phyloP scores from a whole-genome alignment of 2,113 vertebrate species.

The Nibea coibor region DNA sequence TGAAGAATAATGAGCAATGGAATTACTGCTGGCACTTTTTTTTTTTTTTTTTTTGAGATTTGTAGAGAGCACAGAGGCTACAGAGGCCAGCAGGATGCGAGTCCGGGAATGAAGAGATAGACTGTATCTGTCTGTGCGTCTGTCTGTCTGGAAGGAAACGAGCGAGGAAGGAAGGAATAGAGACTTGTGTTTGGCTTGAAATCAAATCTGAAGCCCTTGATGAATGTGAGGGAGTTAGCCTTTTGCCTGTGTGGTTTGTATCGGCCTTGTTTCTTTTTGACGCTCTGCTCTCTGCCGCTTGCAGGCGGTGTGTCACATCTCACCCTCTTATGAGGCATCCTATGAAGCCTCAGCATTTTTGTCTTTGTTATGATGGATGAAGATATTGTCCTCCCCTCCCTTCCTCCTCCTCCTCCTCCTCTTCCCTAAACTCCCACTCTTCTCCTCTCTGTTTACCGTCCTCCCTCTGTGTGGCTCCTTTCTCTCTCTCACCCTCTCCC shows the following conservation, averaged over 20 bases:
- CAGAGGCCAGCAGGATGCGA: constrained; percentile 65
- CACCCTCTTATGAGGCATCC: constrained; percentile 39
- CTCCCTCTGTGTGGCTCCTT: constrained; percentile 21
- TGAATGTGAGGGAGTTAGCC: constrained; percentile 63
- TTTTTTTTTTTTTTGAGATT: constrained; percentile 47
- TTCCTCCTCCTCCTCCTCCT: background rate
- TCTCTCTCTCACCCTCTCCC: constrained; percentile 29
- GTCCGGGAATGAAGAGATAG: constrained; percentile 63
- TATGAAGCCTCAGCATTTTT: constrained; percentile 50
- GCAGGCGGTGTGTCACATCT: constrained; percentile 45
- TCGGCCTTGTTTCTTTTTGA: constrained; percentile 47
- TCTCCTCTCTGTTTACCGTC: constrained; percentile 36
- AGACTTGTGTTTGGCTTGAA: constrained; percentile 69
- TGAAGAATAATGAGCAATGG: constrained; percentile 79
- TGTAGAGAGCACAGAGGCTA: constrained; percentile 48
- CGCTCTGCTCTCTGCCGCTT: constrained; percentile 44
- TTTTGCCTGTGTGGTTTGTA: constrained; percentile 52
- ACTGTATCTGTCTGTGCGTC: constrained; percentile 52
- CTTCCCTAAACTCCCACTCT: constrained; percentile 20
- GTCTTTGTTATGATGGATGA: constrained; percentile 59
- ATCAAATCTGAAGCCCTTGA: constrained; percentile 69
- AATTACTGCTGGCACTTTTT: constrained; percentile 69
- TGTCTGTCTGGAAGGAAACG: constrained; percentile 66
- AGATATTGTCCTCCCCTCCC: constrained; percentile 45
- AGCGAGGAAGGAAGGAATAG: constrained; percentile 61